Conservation (phyloP, 2,888 invertebrate species). For the Drosophila neotestacea region DNA sequence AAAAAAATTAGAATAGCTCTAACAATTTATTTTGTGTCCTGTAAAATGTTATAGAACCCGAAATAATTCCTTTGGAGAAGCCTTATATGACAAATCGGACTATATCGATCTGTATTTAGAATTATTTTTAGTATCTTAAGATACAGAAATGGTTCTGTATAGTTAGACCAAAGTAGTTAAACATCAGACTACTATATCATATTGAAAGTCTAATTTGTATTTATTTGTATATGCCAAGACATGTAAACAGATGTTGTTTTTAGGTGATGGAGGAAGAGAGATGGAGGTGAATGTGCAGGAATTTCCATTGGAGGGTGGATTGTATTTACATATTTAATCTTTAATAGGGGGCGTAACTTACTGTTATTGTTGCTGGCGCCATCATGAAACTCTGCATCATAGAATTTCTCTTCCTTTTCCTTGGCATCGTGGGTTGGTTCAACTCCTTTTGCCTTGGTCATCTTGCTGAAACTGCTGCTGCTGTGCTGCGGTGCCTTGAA, state of each 20-base stretch:
- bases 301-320: background rate
- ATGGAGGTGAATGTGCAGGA: background rate
- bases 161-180: too few species aligned
- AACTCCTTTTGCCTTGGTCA: slow-evolving; percentile 27
- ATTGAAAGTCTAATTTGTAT: too few species aligned
- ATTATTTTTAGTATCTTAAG: too few species aligned
- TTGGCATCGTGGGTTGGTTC: slow-evolving; percentile 5
- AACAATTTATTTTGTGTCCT: too few species aligned
- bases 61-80: too few species aligned
- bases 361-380: slow-evolving; percentile 65
- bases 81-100: too few species aligned
- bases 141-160: too few species aligned
- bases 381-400: slow-evolving; percentile 68
- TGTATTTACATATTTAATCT: background rate
- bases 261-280: background rate
- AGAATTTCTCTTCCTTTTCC: slow-evolving; percentile 40
- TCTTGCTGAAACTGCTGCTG: slow-evolving; percentile 39
- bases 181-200: too few species aligned
- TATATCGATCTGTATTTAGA: too few species aligned
- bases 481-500: slow-evolving; percentile 70
- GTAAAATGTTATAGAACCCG: too few species aligned
- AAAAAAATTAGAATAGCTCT: too few species aligned
- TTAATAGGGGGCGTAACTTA: slow-evolving; percentile 55
- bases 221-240: background rate
- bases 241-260: slow-evolving; percentile 12